These are phyloP conservation scores for Microctonus aethiopoides DNA, from an alignment of 2,888 invertebrate species.

Conservation along the genomic window DNA sequence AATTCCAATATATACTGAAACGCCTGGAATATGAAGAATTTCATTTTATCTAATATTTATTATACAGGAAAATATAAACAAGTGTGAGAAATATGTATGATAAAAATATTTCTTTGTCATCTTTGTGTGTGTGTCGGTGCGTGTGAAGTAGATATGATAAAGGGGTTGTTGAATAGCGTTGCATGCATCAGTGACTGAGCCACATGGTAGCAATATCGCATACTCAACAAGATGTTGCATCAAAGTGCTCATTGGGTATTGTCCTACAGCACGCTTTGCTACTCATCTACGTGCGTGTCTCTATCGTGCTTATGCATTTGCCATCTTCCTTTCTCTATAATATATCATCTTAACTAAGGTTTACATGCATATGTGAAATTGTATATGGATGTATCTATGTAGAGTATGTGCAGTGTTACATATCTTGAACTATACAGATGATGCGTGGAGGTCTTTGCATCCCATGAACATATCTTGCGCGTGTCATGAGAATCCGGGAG, in stretches of 20 bases:
- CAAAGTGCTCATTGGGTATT: constrained; percentile 46
- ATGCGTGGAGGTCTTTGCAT: neutral
- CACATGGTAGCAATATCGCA: constrained; percentile 18
- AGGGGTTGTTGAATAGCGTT: neutral
- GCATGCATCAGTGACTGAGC: neutral
- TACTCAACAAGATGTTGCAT: constrained; percentile 36
- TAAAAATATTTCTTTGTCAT: neutral
- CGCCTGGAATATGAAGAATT: neutral
- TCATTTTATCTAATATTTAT: neutral
- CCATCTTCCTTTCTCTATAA: neutral
- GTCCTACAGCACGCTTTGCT: constrained; percentile 49
- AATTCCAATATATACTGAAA: neutral
- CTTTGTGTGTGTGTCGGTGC: neutral
- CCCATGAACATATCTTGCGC: constrained; percentile 18
- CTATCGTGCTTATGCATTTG: neutral
- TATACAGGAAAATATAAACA: neutral
- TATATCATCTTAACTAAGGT: too few species aligned
- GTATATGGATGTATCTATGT: too few species aligned
- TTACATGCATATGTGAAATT: too few species aligned
- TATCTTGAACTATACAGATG: neutral
- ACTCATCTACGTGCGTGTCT: constrained; percentile 31
- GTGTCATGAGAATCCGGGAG: constrained; percentile 10
- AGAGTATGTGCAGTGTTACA: too few species aligned
- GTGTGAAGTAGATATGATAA: neutral
- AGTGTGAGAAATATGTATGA: neutral